Evolutionary conservation across 2,888 invertebrate genomes (phyloP).

Genomic region (Polymixis flavicincta): DNA sequence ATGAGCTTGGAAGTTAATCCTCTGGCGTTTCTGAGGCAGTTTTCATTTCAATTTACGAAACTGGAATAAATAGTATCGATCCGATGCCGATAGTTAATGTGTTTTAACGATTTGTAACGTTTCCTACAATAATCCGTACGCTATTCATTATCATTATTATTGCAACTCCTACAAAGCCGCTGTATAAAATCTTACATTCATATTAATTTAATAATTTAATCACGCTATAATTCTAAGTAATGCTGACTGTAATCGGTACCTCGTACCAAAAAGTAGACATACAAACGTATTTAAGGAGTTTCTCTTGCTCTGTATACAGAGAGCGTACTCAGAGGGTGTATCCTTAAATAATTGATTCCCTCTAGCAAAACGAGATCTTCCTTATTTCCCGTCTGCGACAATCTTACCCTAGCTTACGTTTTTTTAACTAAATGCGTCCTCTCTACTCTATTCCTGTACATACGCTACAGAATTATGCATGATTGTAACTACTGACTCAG

Average conservation of each 20-base stretch:
- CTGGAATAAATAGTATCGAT: conserved; percentile 44
- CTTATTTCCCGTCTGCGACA: conserved; percentile 57
- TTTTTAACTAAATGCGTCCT: conserved; percentile 42
- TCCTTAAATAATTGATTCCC: conserved; percentile 69
- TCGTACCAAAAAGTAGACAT: conserved; percentile 28
- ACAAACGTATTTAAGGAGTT: conserved; percentile 37
- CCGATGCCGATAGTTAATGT: conserved; percentile 14
- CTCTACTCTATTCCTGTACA: conserved; percentile 37
- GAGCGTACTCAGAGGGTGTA: conserved; percentile 48
- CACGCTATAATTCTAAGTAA: neutral
- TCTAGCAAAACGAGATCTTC: conserved; percentile 58
- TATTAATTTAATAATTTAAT: conserved; percentile 6
- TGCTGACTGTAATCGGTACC: conserved; percentile 2
- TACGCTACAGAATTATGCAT: conserved; percentile 57
- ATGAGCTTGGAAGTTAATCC: conserved; percentile 67
- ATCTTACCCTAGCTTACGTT: conserved; percentile 44
- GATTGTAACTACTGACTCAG: conserved; percentile 55
- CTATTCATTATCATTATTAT: conserved; percentile 13
- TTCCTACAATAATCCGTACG: conserved; percentile 6
- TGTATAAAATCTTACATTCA: conserved; percentile 5
- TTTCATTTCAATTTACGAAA: conserved; percentile 67
- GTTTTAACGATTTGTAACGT: conserved; percentile 31
- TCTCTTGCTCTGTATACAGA: conserved; percentile 38
- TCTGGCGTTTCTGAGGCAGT: conserved; percentile 53
- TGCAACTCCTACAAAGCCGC: neutral